Base-by-base conservation (phyloP, 2,113 vertebrate genomes). In the Chrysemys picta region DNA sequence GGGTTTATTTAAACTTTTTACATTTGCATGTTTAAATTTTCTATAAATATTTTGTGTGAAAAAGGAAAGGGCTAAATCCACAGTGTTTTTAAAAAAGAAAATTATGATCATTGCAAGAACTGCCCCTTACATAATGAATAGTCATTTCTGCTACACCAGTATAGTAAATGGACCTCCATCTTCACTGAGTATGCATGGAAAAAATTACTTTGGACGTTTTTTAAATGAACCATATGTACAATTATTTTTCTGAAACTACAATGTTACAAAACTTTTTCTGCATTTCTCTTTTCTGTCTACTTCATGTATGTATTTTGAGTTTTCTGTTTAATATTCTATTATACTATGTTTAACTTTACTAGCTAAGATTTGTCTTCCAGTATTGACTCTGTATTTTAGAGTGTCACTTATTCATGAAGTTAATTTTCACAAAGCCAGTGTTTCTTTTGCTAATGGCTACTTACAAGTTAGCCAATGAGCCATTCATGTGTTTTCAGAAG, bases 191-290 rank as follows among this genome's bases (percentile, higher is more conserved):
- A 25, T 97, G 94, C 93, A 87, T 91, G 59, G 17, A 22, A 93
- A 91, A 91, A 8, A 93, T 94, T 89, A 92, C 88, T 47, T 91
- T 82, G n/a, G 17, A 50, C 85, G 27, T 16, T 6, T 91, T 90
- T 84, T 82, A 93, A 93, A 81, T 47, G 72, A 83, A 4, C 2
- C 19, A 76, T 92, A 25, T 91, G 56, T 22, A 69, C 79, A 92
- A 59, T 94, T 83, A n/a, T 42, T 69, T 81, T 96, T 95, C 89
- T 88, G 42, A 90, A 95, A 50, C 91, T 91, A 82, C 57, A 97
- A 82, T 85, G 85, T 92, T 88, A 31, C 53, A 85, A 89, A 95
- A 93, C 31, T 53, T 53, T 21, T 76, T 82, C 93, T 59, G 22
- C 12, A 52, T 38, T 90, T 81, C 35, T 47, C 54, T 96, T 93